A percentile compares a stretch with the other conserved stretches of the same genome.
These are phyloP conservation scores for Desmophyllum pertusum DNA, from an alignment of 92 coral and sea anemone genomes.

Conservation along the genomic window DNA sequence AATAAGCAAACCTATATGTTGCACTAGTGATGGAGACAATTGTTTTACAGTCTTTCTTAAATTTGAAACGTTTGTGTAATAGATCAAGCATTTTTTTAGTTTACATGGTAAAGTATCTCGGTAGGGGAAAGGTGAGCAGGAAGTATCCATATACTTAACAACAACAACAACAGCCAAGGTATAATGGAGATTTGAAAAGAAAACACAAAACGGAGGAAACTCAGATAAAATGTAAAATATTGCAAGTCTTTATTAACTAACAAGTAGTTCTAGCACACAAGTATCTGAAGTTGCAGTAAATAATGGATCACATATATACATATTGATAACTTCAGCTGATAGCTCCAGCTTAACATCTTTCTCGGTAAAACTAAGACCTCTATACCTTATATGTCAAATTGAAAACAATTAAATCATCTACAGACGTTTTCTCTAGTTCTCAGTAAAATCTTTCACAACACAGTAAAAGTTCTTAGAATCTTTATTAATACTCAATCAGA, in stretches of 20 bases:
- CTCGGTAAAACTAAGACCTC: neutral
- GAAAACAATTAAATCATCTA: neutral
- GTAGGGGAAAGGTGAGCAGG: neutral
- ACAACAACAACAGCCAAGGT: neutral
- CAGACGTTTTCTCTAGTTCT: neutral
- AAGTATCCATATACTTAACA: neutral
- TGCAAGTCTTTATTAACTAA: neutral
- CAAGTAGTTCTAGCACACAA: neutral
- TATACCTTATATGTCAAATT: neutral
- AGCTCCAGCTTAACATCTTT: neutral
- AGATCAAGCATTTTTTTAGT: neutral
- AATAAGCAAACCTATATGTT: neutral
- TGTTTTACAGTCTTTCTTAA: neutral
- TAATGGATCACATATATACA: neutral
- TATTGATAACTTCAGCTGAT: neutral
- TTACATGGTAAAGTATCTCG: neutral
- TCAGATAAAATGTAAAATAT: neutral
- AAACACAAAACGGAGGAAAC: neutral
- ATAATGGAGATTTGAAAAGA: neutral
- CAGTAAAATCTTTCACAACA: neutral
- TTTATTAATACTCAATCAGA: neutral
- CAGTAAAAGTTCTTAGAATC: too few relatives aligned
- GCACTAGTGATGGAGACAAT: neutral
- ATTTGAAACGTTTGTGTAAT: neutral
- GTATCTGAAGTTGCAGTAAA: neutral